A percentile compares a stretch with the other conserved stretches of the same genome.
Conservation (phyloP, 2,113 vertebrate species). For the Channa maculata region DNA sequence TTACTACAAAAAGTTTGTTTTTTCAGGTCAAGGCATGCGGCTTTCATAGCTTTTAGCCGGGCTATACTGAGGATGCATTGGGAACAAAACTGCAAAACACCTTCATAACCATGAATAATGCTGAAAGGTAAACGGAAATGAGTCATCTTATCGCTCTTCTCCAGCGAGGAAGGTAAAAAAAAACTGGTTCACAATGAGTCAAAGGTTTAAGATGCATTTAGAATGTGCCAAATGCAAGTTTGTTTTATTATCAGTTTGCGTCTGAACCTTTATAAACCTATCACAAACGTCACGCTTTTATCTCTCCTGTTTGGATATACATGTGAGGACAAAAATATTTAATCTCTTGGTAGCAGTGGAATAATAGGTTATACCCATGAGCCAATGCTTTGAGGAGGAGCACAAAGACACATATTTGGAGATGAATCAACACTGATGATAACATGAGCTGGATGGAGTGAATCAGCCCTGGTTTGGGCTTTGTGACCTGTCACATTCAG, state of each 20-base stretch:
- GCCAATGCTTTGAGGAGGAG: slow-evolving; percentile 49
- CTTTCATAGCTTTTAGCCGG: slow-evolving; percentile 29
- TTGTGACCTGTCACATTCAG: slow-evolving; percentile 59
- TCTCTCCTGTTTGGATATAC: slow-evolving; percentile 53
- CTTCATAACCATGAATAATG: slow-evolving; percentile 61
- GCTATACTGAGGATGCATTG: slow-evolving; percentile 29
- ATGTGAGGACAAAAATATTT: slow-evolving; percentile 61
- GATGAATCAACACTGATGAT: slow-evolving; percentile 62
- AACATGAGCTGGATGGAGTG: slow-evolving; percentile 56
- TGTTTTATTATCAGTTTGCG: slow-evolving; percentile 54
- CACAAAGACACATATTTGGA: slow-evolving; percentile 57
- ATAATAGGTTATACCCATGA: slow-evolving; percentile 53
- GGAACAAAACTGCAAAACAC: slow-evolving; percentile 64
- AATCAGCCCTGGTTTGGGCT: slow-evolving; percentile 45
- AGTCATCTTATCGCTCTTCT: slow-evolving; percentile 66
- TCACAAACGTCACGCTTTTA: slow-evolving; percentile 61
- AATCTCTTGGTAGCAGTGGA: slow-evolving; percentile 36
- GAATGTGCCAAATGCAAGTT: slow-evolving; percentile 52
- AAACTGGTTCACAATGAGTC: slow-evolving; percentile 47
- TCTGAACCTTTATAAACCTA: slow-evolving; percentile 57
- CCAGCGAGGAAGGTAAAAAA: slow-evolving; percentile 35
- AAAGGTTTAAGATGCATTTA: slow-evolving; percentile 69
- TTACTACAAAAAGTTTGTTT: not conserved
- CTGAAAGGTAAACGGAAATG: slow-evolving; percentile 67
- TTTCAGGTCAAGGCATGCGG: slow-evolving; percentile 1